These are phyloP conservation scores for Callitettix versicolor DNA, from an alignment of 1,140 invertebrate species.

Conservation along the genomic window DNA sequence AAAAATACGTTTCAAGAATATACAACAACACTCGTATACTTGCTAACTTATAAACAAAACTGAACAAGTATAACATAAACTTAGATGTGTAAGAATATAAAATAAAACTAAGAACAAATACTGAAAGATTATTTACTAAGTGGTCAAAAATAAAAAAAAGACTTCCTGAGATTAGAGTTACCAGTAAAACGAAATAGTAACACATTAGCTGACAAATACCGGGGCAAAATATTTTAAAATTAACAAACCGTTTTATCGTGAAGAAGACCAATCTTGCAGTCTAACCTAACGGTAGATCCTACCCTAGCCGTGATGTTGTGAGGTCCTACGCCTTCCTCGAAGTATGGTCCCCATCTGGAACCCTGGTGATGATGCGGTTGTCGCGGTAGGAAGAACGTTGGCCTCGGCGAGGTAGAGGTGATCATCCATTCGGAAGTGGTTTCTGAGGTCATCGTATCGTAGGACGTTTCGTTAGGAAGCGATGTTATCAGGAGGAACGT, in stretches of 20 bases:
- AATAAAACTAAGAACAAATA: too few species aligned
- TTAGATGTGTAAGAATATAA: too few species aligned
- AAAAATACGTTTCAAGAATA: too few species aligned
- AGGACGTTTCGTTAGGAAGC: not conserved
- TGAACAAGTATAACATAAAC: too few species aligned
- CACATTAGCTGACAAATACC: too few species aligned
- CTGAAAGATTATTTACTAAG: too few species aligned
- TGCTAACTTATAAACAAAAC: too few species aligned
- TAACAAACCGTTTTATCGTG: conserved; percentile 31
- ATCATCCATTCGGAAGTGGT: not conserved
- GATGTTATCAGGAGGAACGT: not conserved
- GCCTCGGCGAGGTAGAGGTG: conserved; percentile 1
- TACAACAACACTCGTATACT: too few species aligned
- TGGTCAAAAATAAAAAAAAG: too few species aligned
- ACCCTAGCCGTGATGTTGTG: conserved; percentile 27
- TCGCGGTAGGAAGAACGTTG: conserved; percentile 9
- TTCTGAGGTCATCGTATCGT: not conserved
- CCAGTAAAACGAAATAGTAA: too few species aligned
- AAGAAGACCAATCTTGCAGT: conserved; percentile 30
- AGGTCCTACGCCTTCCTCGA: conserved; percentile 28
- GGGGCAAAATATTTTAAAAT: too few species aligned
- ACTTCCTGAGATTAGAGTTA: too few species aligned
- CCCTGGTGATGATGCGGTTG: conserved; percentile 16
- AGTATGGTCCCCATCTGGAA: conserved; percentile 28
- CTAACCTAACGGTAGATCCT: conserved; percentile 27